Base-by-base conservation (phyloP, 2,888 invertebrate species). In the Branchellion lobata region DNA sequence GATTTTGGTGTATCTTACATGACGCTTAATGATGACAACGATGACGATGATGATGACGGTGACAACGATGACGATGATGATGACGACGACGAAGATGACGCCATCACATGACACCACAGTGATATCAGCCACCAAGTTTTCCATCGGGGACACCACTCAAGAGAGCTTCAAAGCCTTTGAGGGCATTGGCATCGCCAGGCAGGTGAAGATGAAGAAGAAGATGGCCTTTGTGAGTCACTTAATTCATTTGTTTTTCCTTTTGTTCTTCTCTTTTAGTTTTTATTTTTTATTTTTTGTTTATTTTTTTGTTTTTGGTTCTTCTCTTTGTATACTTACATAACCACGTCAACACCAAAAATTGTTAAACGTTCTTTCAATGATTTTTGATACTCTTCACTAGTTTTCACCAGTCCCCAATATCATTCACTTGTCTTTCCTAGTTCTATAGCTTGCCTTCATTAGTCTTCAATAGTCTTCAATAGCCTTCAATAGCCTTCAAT, bases 91-190 rank as follows among this genome's bases (percentile, higher is more conserved):
- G n/a, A n/a, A n/a, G n/a, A n/a, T n/a, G n/a, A n/a, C n/a, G n/a
- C n/a, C n/a, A n/a, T n/a, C n/a, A n/a, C n/a, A n/a, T n/a, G n/a
- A 57, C 61, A 5, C 21, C 5, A 18, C 84, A 87, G 87, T 87
- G n/a, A 24, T 85, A 34, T 84, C 85, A 11, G 86, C 87, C 5
- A 84, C 83, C 74, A 80, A 83, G 3, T 87, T 87, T 82, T 83
- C 84, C 71, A 86, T 87, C 68, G 85, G 86, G 84, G 87, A 87
- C 82, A 87, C 87, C 29, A 84, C 82, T 61, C 82, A 83, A 0
- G 82, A 83, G 14, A 83, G 84, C 40, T 86, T 85, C 81, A 79
- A 77, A 11, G 81, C 82, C 0, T 86, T 87, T 81, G 82, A 83
- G 36, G 81, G 84, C 77, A 87, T 86, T 33, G 88, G 88, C 1